These are phyloP conservation scores for Mus minutoides DNA, from an alignment of 2,797 vertebrate species.

Conservation along the genomic window DNA sequence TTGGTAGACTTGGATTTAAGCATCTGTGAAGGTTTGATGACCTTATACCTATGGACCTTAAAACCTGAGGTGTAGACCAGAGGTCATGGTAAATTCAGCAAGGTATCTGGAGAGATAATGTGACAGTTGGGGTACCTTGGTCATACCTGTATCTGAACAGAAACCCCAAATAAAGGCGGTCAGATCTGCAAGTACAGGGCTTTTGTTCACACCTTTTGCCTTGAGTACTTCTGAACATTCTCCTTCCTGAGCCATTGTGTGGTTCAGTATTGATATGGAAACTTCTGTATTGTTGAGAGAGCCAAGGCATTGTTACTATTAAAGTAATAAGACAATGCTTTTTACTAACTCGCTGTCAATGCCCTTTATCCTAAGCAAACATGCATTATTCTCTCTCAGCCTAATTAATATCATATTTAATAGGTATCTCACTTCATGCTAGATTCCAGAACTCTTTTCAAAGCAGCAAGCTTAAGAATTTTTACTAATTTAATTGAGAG, in stretches of 20 bases:
- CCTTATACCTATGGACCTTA: not conserved
- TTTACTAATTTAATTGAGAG: conserved; percentile 97
- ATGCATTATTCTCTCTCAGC: conserved; percentile 91
- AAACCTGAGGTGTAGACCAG: not conserved
- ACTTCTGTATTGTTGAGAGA: conserved; percentile 76
- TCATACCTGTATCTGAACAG: not conserved
- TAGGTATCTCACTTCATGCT: conserved; percentile 92
- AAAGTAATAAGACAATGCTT: conserved; percentile 86
- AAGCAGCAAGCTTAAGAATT: conserved; percentile 89
- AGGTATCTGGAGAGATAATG: not conserved
- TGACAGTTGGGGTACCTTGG: not conserved
- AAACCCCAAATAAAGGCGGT: not conserved
- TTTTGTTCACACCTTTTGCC: not conserved
- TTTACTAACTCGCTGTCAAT: conserved; percentile 84
- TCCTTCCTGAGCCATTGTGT: not conserved
- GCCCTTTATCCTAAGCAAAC: conserved; percentile 88
- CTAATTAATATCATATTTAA: conserved; percentile 95
- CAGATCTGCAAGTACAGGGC: not conserved
- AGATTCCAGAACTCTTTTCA: conserved; percentile 91
- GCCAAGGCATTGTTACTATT: conserved; percentile 84
- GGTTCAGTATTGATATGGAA: conserved; percentile 46
- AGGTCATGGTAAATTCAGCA: not conserved
- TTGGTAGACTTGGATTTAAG: conserved; percentile 12
- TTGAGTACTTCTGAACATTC: not conserved
- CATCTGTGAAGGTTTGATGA: not conserved